Base-by-base conservation (phyloP, 37 sponge, comb jelly and placozoan genomes). In the Geodia barretti region DNA sequence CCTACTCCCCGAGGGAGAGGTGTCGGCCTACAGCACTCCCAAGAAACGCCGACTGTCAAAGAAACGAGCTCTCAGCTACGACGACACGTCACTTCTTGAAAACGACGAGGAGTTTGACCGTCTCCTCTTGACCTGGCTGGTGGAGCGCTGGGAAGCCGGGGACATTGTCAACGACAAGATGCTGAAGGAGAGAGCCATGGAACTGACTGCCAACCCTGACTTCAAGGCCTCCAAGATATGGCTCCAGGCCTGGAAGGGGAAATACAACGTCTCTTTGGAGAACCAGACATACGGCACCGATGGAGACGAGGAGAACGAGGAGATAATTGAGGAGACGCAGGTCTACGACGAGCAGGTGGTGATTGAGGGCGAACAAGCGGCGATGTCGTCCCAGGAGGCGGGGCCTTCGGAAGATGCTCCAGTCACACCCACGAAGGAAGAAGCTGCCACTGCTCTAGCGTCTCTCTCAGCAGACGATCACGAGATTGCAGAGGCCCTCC, bases 81-180 rank as follows among this genome's bases (percentile, higher is more conserved):
- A 76, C 20, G 86, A 88, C 1, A 74, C 80, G 40, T 66, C 78
- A 30, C 64, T 73, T 19, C 68, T 72, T 23, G 89, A 84, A 47
- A 79, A 83, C 63, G 89, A 84, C 60, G 89, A 88, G 24, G 89
- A 92, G 59, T 92, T 83, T 84, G 93, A 92, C 32, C 77, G 86
- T 3, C 66, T 81, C 28, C 79, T 92, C 32, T 74, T 92, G 36
- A 80, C 87, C 28, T 92, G 93, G 93, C 59, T 92, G 34, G 85
- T 92, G 34, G 84, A 88, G 64, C 60, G 84, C 7, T 88, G 89
- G 77, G 83, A 92, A 35, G 77, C 81, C 26, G 89, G 86, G 5
- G 86, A 85, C n/a, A 85, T 81, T 24, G 82, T 88, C 36, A 84
- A 60, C 35, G 81, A 88, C 35, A 60, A 64, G 0, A 70, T 84